phyloP scores from a whole-genome alignment of 1,140 invertebrate species.

The Tetraneura akinire region DNA sequence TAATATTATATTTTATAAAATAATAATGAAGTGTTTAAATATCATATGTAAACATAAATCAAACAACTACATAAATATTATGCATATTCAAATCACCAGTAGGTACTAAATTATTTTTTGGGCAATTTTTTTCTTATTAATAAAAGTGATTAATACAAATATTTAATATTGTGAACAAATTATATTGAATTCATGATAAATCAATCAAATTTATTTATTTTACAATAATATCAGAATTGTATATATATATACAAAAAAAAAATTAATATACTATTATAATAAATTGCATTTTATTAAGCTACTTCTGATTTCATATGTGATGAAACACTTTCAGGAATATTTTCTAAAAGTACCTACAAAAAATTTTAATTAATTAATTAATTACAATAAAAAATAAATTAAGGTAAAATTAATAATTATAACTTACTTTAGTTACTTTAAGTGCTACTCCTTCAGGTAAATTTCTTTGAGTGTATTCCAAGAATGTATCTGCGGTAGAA shows the following conservation, averaged over 20 bases:
- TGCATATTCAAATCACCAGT: too few species aligned
- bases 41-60: too few species aligned
- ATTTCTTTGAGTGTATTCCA: constrained; percentile 97
- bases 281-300: neutral
- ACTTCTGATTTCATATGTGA: neutral
- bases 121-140: too few species aligned
- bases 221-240: neutral
- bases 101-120: too few species aligned
- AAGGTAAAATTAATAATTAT: neutral
- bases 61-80: too few species aligned
- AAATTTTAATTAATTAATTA: neutral
- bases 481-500: constrained; percentile 90
- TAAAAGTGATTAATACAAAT: too few species aligned
- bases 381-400: neutral
- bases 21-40: too few species aligned
- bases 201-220: neutral
- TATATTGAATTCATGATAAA: too few species aligned
- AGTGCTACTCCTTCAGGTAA: constrained; percentile 95
- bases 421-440: constrained; percentile 82
- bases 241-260: neutral
- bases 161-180: too few species aligned
- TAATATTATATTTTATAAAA: too few species aligned
- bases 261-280: constrained; percentile 3
- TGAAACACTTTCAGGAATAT: constrained; percentile 40
- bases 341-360: constrained; percentile 32